These are phyloP conservation scores for Brachionus calyciflorus DNA, from an alignment of 1,140 invertebrate species.

Conservation along the genomic window DNA sequence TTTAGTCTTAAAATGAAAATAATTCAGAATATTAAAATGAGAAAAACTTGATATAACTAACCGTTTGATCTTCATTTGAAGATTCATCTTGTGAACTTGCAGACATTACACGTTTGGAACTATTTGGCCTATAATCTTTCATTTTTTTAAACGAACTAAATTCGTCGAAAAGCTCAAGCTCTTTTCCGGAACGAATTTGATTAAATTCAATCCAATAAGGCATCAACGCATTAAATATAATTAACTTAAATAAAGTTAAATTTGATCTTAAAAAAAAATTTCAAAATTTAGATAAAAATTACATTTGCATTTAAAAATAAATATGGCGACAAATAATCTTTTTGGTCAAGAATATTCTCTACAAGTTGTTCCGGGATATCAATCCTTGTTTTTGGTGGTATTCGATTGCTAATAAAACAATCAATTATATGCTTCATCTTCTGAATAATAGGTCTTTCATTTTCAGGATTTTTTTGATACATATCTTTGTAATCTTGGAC, in stretches of 20 bases:
- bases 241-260: conserved; percentile 27
- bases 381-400: conserved; percentile 29
- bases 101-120: background rate
- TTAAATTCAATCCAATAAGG: conserved; percentile 45
- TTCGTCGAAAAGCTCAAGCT: conserved; percentile 35
- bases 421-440: conserved; percentile 46
- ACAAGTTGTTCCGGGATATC: conserved; percentile 1
- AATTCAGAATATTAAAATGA: no score
- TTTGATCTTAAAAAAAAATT: background rate
- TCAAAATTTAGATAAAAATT: background rate
- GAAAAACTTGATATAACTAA: no score
- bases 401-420: conserved; percentile 42
- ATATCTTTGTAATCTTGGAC: conserved; percentile 43
- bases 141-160: conserved; percentile 43
- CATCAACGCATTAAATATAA: conserved; percentile 21
- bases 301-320: conserved; percentile 26
- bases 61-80: background rate
- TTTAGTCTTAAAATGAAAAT: conserved; percentile 35
- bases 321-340: conserved; percentile 39
- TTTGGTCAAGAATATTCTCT: conserved; percentile 33
- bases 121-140: conserved; percentile 24
- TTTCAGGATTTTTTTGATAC: conserved; percentile 31
- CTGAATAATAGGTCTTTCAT: conserved; percentile 34
- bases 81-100: conserved; percentile 11
- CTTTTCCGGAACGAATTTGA: conserved; percentile 34